Evolutionary conservation across 2,888 invertebrate genomes (phyloP).

Genomic region (Sminthurinus aureus): DNA sequence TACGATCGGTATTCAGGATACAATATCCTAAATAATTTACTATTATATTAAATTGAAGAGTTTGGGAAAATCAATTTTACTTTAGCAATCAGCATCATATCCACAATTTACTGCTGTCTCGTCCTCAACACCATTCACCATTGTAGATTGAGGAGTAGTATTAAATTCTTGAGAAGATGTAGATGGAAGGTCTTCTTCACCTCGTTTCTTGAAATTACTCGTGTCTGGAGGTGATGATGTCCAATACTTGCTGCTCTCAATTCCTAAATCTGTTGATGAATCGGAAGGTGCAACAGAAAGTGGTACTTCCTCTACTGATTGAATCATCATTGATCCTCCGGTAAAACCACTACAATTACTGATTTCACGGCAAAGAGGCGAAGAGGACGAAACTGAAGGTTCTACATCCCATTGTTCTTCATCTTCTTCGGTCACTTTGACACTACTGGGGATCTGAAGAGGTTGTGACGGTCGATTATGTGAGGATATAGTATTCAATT

Average conservation of each 20-base stretch:
- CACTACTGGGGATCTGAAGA: no score
- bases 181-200: neutral
- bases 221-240: neutral
- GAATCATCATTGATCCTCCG: slow-evolving; percentile 11
- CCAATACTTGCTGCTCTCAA: neutral
- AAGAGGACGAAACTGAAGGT: slow-evolving; percentile 15
- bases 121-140: neutral
- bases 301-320: slow-evolving; percentile 27
- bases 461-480: slow-evolving; percentile 19
- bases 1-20: no score
- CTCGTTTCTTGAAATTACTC: neutral
- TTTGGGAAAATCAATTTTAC: no score
- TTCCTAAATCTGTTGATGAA: neutral
- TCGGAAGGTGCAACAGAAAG: neutral
- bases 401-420: slow-evolving; percentile 27
- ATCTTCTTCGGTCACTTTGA: slow-evolving; percentile 3
- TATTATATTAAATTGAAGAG: no score
- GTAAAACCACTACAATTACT: slow-evolving; percentile 11
- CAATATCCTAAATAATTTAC: no score
- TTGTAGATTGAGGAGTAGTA: no score
- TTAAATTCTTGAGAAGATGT: neutral
- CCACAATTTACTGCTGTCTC: neutral
- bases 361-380: neutral
- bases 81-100: neutral
- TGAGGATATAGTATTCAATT: slow-evolving; percentile 12